Evolutionary conservation across 2,797 vertebrate genomes (phyloP), one percentile per base, ranked within the genome.

Genomic region (Gallinago stenura): DNA sequence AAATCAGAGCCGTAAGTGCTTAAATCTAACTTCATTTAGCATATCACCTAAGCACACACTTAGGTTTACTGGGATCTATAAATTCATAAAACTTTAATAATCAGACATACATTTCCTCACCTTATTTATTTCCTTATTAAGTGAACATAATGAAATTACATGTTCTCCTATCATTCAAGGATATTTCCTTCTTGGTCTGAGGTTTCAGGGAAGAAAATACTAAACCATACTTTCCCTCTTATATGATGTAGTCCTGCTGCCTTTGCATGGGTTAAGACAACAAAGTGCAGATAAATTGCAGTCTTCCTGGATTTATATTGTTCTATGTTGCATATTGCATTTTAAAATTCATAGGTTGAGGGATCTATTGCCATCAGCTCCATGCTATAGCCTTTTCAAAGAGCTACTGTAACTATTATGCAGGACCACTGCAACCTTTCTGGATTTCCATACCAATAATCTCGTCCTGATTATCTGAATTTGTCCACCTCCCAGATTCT

Each of bases 261-360:
- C 45, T 77, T 69, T 70, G 35, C 37, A 43, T n/a, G 61, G 89
- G 48, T 87, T 70, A 87, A 80, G 81, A 60, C 78, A 80, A 96
- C 17, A 64, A 68, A 87, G 24, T 4, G 9, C 48, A 92, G 70
- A 92, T 43, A 87, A 94, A 92, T 58, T 81, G 64, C 33, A 21
- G 45, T 60, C 60, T 92, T 93, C 75, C 53, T 87, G 71, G 84
- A 71, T 86, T 87, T 46, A 85, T 87, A 62, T 89, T 96, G 75
- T 91, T 89, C 72, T 89, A 22, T 66, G 58, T 35, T 57, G 60
- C 68, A 57, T 91, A 91, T 21, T 87, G 35, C 72, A 54, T 87
- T 93, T 96, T 89, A 76, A 94, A 96, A 94, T 94, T 95, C 89
- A 93, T 92, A 91, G 69, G 81, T 7, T 57, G 87, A 83, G 53